Conservation (phyloP, 2,888 invertebrate genomes). For the Thalpophila matura region DNA sequence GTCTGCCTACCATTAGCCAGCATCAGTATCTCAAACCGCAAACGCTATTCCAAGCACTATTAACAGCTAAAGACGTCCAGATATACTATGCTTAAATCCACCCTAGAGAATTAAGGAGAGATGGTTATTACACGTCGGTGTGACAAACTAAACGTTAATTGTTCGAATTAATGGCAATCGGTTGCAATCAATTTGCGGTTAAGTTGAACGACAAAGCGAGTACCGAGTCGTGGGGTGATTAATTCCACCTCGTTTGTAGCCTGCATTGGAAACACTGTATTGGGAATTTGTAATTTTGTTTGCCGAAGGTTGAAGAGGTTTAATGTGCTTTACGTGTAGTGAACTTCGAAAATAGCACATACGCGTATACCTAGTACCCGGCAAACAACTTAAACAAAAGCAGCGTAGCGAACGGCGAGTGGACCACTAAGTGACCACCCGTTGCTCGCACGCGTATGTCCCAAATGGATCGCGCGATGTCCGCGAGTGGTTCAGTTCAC, state of each 20-base stretch:
- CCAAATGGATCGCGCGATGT: no score
- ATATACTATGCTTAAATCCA: constrained; percentile 2
- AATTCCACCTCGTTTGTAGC: constrained; percentile 59
- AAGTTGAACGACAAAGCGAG: constrained; percentile 63
- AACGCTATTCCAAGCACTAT: not conserved
- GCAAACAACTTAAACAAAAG: no score
- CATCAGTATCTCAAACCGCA: no score
- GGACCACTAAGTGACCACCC: no score
- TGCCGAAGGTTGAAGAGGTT: not conserved
- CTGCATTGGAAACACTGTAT: constrained; percentile 47
- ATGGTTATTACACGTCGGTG: constrained; percentile 55
- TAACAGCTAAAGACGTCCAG: constrained; percentile 5
- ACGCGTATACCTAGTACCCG: no score
- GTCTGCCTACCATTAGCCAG: not conserved
- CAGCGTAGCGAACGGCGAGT: no score
- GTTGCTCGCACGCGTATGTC: no score
- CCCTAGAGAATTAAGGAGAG: constrained; percentile 32
- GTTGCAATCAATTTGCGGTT: constrained; percentile 74
- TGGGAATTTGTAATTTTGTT: constrained; percentile 45
- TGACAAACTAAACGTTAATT: constrained; percentile 62
- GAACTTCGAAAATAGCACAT: not conserved
- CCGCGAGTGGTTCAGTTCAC: no score
- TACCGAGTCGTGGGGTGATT: constrained; percentile 49
- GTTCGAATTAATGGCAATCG: constrained; percentile 71
- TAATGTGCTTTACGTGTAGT: not conserved